Evolutionary conservation across 2,797 vertebrate genomes (phyloP), one percentile per base, ranked within the genome.

Genomic region (Channallabes apus): DNA sequence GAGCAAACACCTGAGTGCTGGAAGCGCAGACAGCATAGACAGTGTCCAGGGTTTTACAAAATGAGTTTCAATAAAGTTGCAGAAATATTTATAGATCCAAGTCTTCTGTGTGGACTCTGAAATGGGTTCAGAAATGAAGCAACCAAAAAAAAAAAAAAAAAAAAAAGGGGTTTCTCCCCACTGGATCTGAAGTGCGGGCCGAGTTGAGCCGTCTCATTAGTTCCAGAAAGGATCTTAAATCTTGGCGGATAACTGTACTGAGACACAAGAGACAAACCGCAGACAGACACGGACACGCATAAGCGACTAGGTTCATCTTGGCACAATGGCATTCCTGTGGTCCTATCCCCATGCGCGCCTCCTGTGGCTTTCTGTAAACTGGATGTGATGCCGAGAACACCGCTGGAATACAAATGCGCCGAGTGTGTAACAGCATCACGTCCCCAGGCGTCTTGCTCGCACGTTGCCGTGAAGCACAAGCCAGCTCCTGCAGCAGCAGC

Each of bases 361-460:
- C 82, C 85, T 72, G 84, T 69, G 75, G 83, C 65, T 80, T 84
- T 88, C 51, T 88, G 80, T 85, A 89, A 86, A 89, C 86, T 81
- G 86, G 71, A 73, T 83, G 80, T 14, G 32, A 83, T 41, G 38
- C 58, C 11, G n/a, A 6, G 12, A 65, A 20, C 7, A 9, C 51
- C 58, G 51, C 32, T 56, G 81, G 85, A 89, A 87, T 88, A 85
- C 83, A 78, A 88, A 89, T 88, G 83, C 22, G 41, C 24, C 3
- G 6, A 54, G 82, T 1, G 38, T 6, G 29, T 77, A 86, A 77
- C 79, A 87, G 73, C 85, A 68, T 68, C 67, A 20, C 38, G 69
- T 87, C 84, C 79, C 87, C 51, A 72, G 84, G 80, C 79, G 2
- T 73, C 80, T 84, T 12, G n/a, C 8, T 46, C 38, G 82, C 84